Conservation (phyloP, 2,113 vertebrate genomes). For the Apteryx owenii region DNA sequence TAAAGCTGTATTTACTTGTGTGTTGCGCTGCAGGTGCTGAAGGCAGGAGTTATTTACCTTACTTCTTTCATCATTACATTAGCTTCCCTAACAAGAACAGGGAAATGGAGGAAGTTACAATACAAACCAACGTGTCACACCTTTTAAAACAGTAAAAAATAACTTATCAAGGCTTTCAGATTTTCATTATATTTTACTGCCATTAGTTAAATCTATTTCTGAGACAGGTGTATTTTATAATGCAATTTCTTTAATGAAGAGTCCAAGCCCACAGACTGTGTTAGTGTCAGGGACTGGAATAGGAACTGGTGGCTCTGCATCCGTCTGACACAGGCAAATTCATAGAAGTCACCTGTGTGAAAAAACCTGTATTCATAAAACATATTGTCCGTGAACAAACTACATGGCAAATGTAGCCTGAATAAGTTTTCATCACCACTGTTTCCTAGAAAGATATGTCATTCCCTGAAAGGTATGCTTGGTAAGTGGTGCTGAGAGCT, state of each 20-base stretch:
- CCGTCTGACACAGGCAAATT: conserved; percentile 17
- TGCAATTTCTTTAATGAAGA: neutral
- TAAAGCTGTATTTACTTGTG: neutral
- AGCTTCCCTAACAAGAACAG: neutral
- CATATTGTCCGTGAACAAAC: neutral
- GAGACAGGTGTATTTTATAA: neutral
- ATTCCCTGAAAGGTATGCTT: neutral
- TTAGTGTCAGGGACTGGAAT: neutral
- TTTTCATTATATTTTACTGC: neutral
- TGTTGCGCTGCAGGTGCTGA: neutral
- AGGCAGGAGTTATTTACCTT: neutral
- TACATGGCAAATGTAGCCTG: neutral
- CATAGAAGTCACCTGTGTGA: neutral
- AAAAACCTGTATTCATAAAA: conserved; percentile 32
- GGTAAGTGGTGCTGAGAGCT: neutral
- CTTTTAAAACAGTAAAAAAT: neutral
- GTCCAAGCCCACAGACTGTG: neutral
- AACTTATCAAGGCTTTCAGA: neutral
- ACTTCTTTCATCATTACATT: neutral
- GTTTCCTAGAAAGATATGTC: neutral
- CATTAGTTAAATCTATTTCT: conserved; percentile 17
- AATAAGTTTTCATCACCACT: neutral
- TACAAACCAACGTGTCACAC: neutral
- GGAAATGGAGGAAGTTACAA: neutral
- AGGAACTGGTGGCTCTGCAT: neutral